These are phyloP conservation scores for Danio tinwini DNA, from an alignment of 2,797 vertebrate genomes.

Conservation along the genomic window DNA sequence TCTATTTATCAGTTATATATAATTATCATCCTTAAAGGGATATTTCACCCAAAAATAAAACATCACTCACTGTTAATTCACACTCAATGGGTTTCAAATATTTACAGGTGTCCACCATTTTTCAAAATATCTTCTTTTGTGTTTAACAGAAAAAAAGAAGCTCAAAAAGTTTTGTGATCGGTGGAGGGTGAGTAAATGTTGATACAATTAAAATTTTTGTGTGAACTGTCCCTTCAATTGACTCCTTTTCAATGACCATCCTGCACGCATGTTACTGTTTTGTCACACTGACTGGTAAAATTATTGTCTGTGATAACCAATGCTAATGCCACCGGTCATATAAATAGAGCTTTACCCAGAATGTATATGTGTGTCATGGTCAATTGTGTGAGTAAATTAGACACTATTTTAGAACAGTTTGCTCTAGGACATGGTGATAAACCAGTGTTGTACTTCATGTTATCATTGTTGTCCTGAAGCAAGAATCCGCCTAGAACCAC, in stretches of 20 bases:
- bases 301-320: not conserved
- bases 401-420: not conserved
- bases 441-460: not conserved
- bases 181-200: too few species aligned
- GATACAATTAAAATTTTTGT: too few species aligned
- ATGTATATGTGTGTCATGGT: not conserved
- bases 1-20: too few species aligned
- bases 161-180: too few species aligned
- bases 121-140: too few species aligned
- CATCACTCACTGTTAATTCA: too few species aligned
- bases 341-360: slow-evolving; percentile 8
- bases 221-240: not conserved
- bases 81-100: too few species aligned
- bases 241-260: slow-evolving; percentile 10
- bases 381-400: not conserved
- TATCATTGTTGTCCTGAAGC: not conserved
- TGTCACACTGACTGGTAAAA: slow-evolving; percentile 2
- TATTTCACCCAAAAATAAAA: too few species aligned
- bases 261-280: not conserved
- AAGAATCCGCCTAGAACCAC: not conserved
- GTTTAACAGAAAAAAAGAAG: too few species aligned
- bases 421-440: slow-evolving; percentile 23
- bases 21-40: too few species aligned
- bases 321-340: not conserved
- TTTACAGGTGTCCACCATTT: too few species aligned